Evolutionary conservation across 2,797 vertebrate genomes (phyloP).

Genomic region (Ficedula albicollis): DNA sequence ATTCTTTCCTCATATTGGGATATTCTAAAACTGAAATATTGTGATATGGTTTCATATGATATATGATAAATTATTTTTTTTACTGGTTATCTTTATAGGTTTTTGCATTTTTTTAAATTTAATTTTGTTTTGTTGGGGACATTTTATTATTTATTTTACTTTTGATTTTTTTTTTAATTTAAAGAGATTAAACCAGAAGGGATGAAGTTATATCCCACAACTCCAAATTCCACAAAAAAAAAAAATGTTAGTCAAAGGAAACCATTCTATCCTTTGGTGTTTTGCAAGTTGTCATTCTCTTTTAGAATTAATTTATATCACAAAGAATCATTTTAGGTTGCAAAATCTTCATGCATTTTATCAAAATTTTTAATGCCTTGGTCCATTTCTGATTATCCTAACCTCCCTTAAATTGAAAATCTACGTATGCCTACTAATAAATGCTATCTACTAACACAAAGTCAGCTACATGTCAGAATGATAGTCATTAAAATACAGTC

Average conservation of each 20-base stretch:
- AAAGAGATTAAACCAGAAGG: background rate
- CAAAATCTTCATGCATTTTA: background rate
- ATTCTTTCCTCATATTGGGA: background rate
- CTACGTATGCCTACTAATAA: background rate
- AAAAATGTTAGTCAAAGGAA: background rate
- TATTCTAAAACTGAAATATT: background rate
- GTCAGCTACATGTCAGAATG: background rate
- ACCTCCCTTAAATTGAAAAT: background rate
- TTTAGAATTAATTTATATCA: background rate
- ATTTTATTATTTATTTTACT: background rate
- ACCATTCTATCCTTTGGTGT: rapidly evolving
- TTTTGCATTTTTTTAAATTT: background rate
- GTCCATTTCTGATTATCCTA: background rate
- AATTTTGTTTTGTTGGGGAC: rapidly evolving
- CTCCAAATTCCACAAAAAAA: rapidly evolving
- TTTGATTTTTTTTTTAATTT: background rate
- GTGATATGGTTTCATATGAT: background rate
- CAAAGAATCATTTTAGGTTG: background rate
- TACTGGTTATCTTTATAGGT: background rate
- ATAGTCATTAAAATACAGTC: background rate
- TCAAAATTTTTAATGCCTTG: background rate
- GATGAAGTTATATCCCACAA: background rate
- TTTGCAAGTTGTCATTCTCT: background rate
- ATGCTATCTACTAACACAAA: background rate
- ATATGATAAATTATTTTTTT: background rate